Conservation (phyloP, 2,113 vertebrate species). For the Erinaceus europaeus region DNA sequence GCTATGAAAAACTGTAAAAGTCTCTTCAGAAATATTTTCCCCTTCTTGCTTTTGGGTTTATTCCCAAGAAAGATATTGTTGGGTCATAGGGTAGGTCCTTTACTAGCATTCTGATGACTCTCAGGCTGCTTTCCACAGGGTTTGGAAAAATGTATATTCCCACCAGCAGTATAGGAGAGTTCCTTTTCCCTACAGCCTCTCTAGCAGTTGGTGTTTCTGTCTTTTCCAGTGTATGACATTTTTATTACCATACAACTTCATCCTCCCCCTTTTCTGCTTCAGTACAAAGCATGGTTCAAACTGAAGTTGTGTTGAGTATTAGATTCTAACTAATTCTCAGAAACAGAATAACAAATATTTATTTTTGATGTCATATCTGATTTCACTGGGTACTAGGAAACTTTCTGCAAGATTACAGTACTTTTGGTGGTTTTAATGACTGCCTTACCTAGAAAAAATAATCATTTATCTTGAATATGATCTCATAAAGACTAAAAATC, state of each 20-base stretch:
- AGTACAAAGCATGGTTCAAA: not conserved
- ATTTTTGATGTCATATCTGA: not conserved
- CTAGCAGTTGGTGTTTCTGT: too few relatives aligned
- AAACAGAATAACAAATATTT: conserved; percentile 28
- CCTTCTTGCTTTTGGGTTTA: too few relatives aligned
- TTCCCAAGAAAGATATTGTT: too few relatives aligned
- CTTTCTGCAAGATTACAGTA: not conserved
- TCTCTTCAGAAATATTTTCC: too few relatives aligned
- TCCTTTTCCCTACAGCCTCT: too few relatives aligned
- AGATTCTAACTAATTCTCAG: not conserved
- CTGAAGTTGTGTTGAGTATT: not conserved
- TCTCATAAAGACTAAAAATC: conserved; percentile 19
- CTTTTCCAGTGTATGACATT: too few relatives aligned
- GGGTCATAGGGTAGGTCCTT: too few relatives aligned
- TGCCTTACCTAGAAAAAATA: conserved; percentile 3
- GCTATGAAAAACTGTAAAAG: too few relatives aligned
- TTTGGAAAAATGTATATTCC: too few relatives aligned
- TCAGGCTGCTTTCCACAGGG: too few relatives aligned
- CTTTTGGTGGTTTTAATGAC: conserved; percentile 22
- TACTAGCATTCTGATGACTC: too few relatives aligned
- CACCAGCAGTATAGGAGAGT: too few relatives aligned
- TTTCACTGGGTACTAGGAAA: not conserved
- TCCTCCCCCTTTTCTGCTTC: not conserved
- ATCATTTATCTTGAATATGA: not conserved
- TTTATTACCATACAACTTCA: not conserved